phyloP scores from a whole-genome alignment of 2,888 invertebrate species.

The Machimus atricapillus region DNA sequence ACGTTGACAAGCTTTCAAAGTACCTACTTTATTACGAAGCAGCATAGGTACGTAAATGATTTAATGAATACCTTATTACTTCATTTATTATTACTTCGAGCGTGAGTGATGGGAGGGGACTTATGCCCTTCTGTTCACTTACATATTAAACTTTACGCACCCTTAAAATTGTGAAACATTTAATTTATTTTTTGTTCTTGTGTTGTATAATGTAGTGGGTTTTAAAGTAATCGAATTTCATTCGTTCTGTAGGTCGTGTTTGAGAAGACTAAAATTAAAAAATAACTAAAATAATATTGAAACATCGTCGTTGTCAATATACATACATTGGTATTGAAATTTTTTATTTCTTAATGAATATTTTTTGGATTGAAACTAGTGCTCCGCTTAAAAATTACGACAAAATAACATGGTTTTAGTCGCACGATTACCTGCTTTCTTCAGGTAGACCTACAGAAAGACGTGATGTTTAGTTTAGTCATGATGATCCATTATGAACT shows the following conservation, averaged over 20 bases:
- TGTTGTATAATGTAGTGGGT: no score
- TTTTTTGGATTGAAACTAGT: no score
- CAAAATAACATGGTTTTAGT: neutral
- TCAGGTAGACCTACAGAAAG: neutral
- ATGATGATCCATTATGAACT: neutral
- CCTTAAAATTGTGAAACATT: no score
- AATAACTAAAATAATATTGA: no score
- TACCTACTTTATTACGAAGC: neutral
- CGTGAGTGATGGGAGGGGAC: neutral
- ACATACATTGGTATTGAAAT: no score
- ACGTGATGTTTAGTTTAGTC: neutral
- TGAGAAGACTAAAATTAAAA: no score
- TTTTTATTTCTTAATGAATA: no score
- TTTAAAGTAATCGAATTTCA: no score
- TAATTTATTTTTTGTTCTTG: no score
- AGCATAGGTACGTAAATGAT: neutral
- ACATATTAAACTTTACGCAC: neutral
- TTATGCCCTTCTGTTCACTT: neutral
- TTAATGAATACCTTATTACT: neutral
- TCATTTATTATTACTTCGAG: neutral
- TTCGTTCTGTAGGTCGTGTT: no score
- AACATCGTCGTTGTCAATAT: no score
- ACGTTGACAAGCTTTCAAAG: neutral
- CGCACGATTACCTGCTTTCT: neutral
- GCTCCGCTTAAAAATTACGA: no score